Evolutionary conservation across 2,113 vertebrate species (phyloP), one percentile per base, ranked within the genome.

Genomic region (Holacanthus passer): DNA sequence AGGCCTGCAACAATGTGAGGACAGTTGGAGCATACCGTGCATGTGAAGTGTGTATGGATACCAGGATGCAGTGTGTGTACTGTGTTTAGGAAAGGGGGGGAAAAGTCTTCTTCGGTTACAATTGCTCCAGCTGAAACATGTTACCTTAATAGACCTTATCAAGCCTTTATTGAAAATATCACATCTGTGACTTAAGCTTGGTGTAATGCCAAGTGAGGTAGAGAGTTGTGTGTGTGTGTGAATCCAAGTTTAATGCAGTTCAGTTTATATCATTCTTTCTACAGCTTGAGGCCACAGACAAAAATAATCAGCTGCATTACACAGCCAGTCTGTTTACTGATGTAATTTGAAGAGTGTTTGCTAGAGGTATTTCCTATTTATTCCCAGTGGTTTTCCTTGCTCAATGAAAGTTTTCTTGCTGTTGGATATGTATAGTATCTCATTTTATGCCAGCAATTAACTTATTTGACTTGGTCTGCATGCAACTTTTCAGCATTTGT

Each of bases 341-440:
- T 45, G 53, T 71, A 66, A 75, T 53, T 56, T 66, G 52, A 43
- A 22, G 16, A 48, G 67, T 64, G n/a, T 75, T 75, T 50, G 22
- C 24, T 7, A 27, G 32, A 27, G 37, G 11, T 68, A 69, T 75
- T 85, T 71, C 24, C 32, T 29, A 71, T 74, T n/a, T 55, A 62
- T 85, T 73, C 60, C 60, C 31, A 1, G 52, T 43, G 47, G 59
- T 39, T 27, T 22, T 27, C 9, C 31, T 35, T 59, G 27, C 77
- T 80, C 41, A 66, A 20, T 59, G 37, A 59, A 60, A 53, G 22
- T 53, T 35, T 27, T 47, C 37, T 53, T 16, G 35, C 35, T 22
- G 10, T 24, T 41, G 19, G 31, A 66, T 14, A 31, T 41, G 12
- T 74, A 29, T 48, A 70, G 27, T 59, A 39, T 43, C 19, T 67